These are phyloP conservation scores for Gnathonemus echidnorhynchus DNA, from an alignment of 2,113 vertebrate species.

Conservation along the genomic window DNA sequence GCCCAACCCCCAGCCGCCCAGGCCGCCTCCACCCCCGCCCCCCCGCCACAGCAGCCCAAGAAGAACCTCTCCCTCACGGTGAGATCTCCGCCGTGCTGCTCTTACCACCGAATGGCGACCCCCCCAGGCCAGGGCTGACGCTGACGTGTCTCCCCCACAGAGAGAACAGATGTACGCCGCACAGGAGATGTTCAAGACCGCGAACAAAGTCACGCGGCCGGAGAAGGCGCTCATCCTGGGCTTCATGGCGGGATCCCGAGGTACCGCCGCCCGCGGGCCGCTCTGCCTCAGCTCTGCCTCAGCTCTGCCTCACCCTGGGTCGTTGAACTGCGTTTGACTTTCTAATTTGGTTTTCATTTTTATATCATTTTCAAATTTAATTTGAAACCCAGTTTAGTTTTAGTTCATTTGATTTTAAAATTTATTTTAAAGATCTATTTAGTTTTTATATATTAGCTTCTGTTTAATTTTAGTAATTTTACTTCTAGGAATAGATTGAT, in stretches of 20 bases:
- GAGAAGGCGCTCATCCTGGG: slow-evolving; percentile 97
- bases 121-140: neutral
- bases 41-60: slow-evolving; percentile 67
- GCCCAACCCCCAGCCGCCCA: slow-evolving; percentile 61
- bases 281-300: too few species aligned
- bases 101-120: neutral
- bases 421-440: neutral
- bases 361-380: neutral
- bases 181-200: slow-evolving; percentile 98
- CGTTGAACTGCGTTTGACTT: neutral
- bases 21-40: slow-evolving; percentile 49
- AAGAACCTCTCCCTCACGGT: slow-evolving; percentile 92
- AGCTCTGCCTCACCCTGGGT: neutral
- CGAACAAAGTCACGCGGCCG: slow-evolving; percentile 94
- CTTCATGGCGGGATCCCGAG: slow-evolving; percentile 98
- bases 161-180: slow-evolving; percentile 94
- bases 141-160: slow-evolving; percentile 49
- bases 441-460: too few species aligned
- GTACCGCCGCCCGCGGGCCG: slow-evolving; percentile 40
- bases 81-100: slow-evolving; percentile 24
- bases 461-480: neutral
- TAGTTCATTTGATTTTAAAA: neutral
- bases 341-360: neutral
- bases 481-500: neutral
- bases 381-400: neutral